phyloP scores from a whole-genome alignment of 2,797 vertebrate species.

The Etheostoma nigrum region DNA sequence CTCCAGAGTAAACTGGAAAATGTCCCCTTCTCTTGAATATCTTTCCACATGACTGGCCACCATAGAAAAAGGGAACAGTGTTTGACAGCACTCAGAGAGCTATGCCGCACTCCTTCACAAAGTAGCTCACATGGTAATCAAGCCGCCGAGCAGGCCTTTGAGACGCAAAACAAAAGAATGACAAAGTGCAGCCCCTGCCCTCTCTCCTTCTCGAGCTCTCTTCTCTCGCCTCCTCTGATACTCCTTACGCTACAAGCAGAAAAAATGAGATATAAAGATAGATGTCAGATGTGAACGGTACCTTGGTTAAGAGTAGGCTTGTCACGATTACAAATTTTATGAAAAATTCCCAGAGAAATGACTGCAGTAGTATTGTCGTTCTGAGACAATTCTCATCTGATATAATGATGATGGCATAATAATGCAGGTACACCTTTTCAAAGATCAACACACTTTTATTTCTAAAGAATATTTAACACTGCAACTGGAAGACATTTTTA shows the following conservation, averaged over 20 bases:
- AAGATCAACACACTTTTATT: no score
- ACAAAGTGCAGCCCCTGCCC: constrained; percentile 58
- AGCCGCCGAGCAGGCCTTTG: constrained; percentile 43
- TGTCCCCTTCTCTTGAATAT: constrained; percentile 47
- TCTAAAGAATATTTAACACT: no score
- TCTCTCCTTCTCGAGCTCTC: constrained; percentile 23
- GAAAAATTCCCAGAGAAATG: no score
- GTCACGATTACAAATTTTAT: no score
- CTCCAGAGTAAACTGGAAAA: constrained; percentile 56
- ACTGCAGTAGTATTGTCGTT: no score
- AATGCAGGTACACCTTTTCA: no score
- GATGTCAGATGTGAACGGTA: constrained; percentile 15
- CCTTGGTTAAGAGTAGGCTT: neutral
- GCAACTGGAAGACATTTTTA: no score
- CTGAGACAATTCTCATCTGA: no score
- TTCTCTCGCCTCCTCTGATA: constrained; percentile 15
- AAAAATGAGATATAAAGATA: constrained; percentile 18
- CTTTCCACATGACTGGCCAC: constrained; percentile 46
- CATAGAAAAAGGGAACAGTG: constrained; percentile 41
- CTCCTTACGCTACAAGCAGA: constrained; percentile 22
- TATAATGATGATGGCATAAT: no score
- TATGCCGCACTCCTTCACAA: constrained; percentile 55
- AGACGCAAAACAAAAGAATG: constrained; percentile 62
- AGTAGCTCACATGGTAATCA: constrained; percentile 69
- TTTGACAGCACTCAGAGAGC: constrained; percentile 60